phyloP scores from a whole-genome alignment of 1,140 invertebrate genomes.

The Eciton burchellii region DNA sequence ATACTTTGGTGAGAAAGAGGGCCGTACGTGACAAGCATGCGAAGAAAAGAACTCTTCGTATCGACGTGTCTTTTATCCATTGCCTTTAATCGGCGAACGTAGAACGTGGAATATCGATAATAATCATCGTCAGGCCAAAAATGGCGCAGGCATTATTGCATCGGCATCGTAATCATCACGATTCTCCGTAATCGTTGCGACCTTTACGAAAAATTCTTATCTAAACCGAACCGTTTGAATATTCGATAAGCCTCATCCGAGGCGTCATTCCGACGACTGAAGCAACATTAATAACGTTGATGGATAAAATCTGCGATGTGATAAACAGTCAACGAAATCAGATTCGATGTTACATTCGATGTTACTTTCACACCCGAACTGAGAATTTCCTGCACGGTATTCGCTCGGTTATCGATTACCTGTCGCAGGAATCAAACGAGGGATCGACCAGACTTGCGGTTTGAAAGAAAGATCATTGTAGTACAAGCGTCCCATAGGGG shows the following conservation, averaged over 20 bases:
- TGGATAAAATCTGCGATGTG: constrained; percentile 10
- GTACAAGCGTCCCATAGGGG: constrained; percentile 70
- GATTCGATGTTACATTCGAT: constrained; percentile 18
- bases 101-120: not conserved
- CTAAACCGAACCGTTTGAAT: not conserved
- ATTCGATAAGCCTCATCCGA: not conserved
- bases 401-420: constrained; percentile 71
- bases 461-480: constrained; percentile 73
- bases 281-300: not conserved
- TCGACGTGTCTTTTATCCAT: constrained; percentile 30
- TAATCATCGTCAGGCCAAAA: not conserved
- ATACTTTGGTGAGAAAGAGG: constrained; percentile 61
- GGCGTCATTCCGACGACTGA: not conserved
- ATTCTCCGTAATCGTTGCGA: too few relatives aligned
- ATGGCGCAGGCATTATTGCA: not conserved
- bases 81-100: constrained; percentile 16
- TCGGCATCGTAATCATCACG: not conserved
- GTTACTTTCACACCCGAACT: constrained; percentile 32
- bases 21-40: constrained; percentile 65
- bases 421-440: constrained; percentile 71
- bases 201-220: not conserved
- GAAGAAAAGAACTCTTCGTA: constrained; percentile 35
- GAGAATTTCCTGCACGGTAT: constrained; percentile 48
- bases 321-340: constrained; percentile 47
- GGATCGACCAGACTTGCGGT: constrained; percentile 64